Base-by-base conservation (phyloP, 2,797 vertebrate species). In the Leuciscus waleckii region DNA sequence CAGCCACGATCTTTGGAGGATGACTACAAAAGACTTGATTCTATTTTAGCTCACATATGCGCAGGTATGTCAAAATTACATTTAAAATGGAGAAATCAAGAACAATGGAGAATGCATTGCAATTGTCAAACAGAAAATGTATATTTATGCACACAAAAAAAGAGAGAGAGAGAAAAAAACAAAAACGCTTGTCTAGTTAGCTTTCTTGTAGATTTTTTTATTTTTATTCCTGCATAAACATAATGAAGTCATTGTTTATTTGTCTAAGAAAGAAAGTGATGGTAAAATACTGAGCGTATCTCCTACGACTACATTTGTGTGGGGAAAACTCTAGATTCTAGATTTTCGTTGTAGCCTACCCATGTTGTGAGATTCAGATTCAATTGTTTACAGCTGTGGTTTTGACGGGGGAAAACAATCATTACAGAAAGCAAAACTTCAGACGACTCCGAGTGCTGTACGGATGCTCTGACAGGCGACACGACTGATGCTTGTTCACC, bases 1-100 rank as follows among this genome's bases (percentile, higher is more conserved):
- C 97, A 97, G 90, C 97, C 96, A 39, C 95, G 98, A 11, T 92
- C 92, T 17, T 90, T 95, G 4, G 97, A 97, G 90, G 96, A 97
- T 61, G 96, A 97, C 90, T 95, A 94, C 90, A 93, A 90, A 89
- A 92, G 92, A 16, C 91, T 96, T 91, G 97, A 97, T 87, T 90
- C 91, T 0, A 94, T 96, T 4, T 92, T 97, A 80, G 94, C 94
- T 32, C 94, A 96, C 3, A 96, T 97, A 79, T 96, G 96, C 88
- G 93, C 97, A 97, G 98, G 98, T 99, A 96, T 85, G 95, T 86
- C 67, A 41, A 43, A 49, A 69, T 21, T 37, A 26, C 21, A 83
- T 58, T 19, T 51, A 7, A 19, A 51, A 51, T 11, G 35, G 0
- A 35, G 35, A 35, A 35, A 35, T 5, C 26, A 39, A 65, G n/a